These are phyloP conservation scores for Cladopsammia gracilis DNA, from an alignment of 64 coral and sea anemone species.

Conservation along the genomic window DNA sequence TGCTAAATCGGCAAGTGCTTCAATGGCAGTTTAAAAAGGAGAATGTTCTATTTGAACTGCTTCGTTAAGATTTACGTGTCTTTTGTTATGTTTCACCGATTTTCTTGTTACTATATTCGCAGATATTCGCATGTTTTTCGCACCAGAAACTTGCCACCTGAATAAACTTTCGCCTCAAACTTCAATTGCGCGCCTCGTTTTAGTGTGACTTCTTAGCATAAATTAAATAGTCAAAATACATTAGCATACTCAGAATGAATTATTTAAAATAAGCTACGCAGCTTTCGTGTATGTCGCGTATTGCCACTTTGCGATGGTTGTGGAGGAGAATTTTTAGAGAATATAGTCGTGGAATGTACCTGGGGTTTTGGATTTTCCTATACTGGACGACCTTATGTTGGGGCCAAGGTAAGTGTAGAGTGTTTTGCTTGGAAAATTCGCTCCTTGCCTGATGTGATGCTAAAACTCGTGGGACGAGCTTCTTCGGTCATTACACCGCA, in stretches of 20 bases:
- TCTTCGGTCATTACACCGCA: conserved; percentile 28
- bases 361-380: conserved; percentile 46
- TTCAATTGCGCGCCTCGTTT: conserved; percentile 17
- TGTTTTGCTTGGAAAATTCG: neutral
- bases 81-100: neutral
- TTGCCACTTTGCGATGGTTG: conserved; percentile 22
- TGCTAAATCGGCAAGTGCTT: neutral
- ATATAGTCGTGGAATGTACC: conserved; percentile 33
- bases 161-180: neutral
- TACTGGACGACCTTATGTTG: conserved; percentile 65
- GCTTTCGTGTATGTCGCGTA: neutral
- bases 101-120: neutral
- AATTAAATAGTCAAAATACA: conserved; percentile 46
- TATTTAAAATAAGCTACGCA: conserved; percentile 39
- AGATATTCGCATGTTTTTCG: neutral
- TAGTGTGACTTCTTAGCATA: conserved; percentile 9
- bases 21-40: neutral
- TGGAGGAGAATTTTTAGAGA: conserved; percentile 1
- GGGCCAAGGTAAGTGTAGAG: conserved; percentile 18
- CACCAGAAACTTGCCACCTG: neutral
- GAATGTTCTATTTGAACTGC: neutral
- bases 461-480: conserved; percentile 9
- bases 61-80: neutral
- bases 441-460: neutral
- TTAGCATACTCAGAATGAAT: conserved; percentile 47